Conservation (phyloP, 35 echinoderm and acorn worm species). For the Amphiura filiformis region DNA sequence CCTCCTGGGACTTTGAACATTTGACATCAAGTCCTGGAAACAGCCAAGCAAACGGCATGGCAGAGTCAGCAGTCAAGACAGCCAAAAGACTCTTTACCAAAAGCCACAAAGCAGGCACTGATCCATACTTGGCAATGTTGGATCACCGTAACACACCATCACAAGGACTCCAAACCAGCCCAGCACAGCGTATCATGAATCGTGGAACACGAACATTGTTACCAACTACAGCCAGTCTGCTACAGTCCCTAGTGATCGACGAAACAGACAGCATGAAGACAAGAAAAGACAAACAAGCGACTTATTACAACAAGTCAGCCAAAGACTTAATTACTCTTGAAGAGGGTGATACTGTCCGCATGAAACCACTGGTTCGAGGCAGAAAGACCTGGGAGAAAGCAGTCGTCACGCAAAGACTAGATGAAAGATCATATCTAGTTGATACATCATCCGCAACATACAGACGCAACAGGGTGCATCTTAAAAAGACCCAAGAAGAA, state of each 20-base stretch:
- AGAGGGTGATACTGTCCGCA: constrained; percentile 40
- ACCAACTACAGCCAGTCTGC: constrained; percentile 27
- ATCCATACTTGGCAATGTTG: constrained; percentile 59
- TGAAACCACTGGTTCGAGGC: constrained; percentile 13
- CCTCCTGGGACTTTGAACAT: constrained; percentile 50
- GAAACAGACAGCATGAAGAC: background rate
- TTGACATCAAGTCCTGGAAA: constrained; percentile 44
- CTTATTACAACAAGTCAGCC: constrained; percentile 26
- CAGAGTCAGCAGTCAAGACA: constrained; percentile 61
- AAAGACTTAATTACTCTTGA: constrained; percentile 30
- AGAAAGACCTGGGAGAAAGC: constrained; percentile 17
- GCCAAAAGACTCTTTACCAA: constrained; percentile 58
- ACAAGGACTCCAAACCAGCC: constrained; percentile 18
- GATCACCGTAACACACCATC: constrained; percentile 68
- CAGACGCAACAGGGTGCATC: constrained; percentile 10
- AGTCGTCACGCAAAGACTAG: background rate
- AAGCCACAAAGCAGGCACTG: constrained; percentile 27
- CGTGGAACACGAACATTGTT: constrained; percentile 43
- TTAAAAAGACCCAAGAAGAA: constrained; percentile 5
- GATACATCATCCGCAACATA: constrained; percentile 4
- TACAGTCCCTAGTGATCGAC: constrained; percentile 25
- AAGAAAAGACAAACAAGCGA: constrained; percentile 21
- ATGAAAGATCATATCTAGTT: constrained; percentile 13
- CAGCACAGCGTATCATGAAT: too few relatives aligned
- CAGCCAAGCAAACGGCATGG: constrained; percentile 60